Evolutionary conservation across 2,888 invertebrate genomes (phyloP).

Genomic region (Synanthedon vespiformis): DNA sequence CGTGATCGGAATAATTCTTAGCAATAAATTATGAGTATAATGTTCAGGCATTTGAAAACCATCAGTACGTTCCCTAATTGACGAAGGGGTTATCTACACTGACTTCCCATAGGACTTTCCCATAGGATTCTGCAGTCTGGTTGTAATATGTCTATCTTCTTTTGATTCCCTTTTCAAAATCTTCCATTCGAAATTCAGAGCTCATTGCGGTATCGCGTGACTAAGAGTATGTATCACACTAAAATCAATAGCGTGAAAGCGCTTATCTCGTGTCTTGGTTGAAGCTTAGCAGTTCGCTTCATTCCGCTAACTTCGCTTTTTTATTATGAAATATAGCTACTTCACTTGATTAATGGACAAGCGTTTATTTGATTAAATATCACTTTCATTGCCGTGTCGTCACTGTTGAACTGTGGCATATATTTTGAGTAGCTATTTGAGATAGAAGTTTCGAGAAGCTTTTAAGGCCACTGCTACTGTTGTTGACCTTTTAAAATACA

Average conservation of each 20-base stretch:
- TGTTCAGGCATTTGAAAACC: too few species aligned
- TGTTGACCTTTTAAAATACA: too few species aligned
- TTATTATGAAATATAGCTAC: constrained; percentile 1
- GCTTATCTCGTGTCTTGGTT: constrained; percentile 9
- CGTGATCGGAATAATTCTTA: too few species aligned
- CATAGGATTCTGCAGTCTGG: too few species aligned
- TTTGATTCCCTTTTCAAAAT: neutral
- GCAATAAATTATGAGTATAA: too few species aligned
- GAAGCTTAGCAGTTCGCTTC: constrained; percentile 5
- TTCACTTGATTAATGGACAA: constrained; percentile 15
- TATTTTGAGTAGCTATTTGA: neutral
- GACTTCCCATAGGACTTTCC: too few species aligned
- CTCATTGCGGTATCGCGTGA: constrained; percentile 27
- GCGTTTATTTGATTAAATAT: constrained; percentile 17
- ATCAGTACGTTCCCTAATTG: too few species aligned
- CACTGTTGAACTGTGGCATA: neutral
- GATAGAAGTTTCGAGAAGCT: too few species aligned
- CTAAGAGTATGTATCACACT: constrained; percentile 24
- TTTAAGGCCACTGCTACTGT: too few species aligned
- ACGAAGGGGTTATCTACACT: too few species aligned
- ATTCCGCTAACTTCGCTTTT: constrained; percentile 9
- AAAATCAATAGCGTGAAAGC: constrained; percentile 23
- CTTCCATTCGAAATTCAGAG: constrained; percentile 3
- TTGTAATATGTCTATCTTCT: too few species aligned
- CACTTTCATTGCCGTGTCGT: constrained; percentile 4